These are phyloP conservation scores for Pomacea maculata DNA, from an alignment of 1,140 invertebrate species.

Conservation along the genomic window DNA sequence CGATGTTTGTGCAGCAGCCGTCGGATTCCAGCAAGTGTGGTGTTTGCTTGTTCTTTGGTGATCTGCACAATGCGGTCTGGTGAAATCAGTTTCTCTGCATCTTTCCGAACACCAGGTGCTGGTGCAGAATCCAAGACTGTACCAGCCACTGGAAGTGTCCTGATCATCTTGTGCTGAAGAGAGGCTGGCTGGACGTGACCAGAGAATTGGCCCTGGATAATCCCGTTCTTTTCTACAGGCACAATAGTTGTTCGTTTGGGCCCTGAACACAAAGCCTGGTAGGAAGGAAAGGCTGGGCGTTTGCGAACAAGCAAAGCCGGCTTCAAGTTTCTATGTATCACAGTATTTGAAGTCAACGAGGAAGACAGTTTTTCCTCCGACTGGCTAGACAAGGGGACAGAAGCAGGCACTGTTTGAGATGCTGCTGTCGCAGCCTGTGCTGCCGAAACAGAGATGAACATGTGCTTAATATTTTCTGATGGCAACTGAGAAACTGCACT, in stretches of 20 bases:
- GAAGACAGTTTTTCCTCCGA: no score
- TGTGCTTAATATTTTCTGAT: no score
- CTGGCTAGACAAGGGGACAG: no score
- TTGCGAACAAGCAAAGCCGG: not conserved
- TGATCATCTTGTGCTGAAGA: not conserved
- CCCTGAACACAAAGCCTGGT: not conserved
- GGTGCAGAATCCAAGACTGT: no score
- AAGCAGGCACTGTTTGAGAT: no score
- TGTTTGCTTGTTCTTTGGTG: not conserved
- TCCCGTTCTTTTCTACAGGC: slow-evolving; percentile 29
- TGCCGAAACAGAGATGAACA: no score
- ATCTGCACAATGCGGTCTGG: not conserved
- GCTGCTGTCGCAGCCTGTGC: no score
- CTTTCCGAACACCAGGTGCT: no score
- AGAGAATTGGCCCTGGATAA: slow-evolving; percentile 22
- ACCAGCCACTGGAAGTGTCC: not conserved
- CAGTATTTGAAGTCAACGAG: no score
- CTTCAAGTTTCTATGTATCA: not conserved
- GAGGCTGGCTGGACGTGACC: not conserved
- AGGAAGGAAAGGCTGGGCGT: not conserved
- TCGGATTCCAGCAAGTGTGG: not conserved
- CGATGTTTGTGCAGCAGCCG: not conserved
- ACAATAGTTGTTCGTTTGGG: slow-evolving; percentile 5
- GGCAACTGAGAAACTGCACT: no score
- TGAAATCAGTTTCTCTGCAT: no score